Conservation (phyloP, 1,140 invertebrate species). For the Drosophila melanica region DNA sequence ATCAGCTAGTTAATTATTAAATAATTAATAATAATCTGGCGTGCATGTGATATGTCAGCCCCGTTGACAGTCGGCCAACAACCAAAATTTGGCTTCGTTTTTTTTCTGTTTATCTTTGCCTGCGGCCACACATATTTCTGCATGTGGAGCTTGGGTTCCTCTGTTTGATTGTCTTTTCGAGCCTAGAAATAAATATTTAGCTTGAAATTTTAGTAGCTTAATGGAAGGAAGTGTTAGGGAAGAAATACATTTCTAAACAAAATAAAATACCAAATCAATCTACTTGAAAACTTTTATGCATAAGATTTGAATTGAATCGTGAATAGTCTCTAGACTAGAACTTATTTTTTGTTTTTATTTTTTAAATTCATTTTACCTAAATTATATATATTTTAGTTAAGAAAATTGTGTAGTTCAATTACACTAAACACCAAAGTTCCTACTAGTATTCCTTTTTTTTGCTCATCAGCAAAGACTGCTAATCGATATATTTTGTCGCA, state of each 20-base stretch:
- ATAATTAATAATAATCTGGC: constrained; percentile 51
- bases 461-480: too few species aligned
- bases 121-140: background rate
- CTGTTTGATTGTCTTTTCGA: constrained; percentile 15
- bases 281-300: too few species aligned
- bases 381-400: too few species aligned
- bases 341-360: too few species aligned
- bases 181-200: background rate
- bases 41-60: constrained; percentile 34
- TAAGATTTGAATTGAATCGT: too few species aligned
- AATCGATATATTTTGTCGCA: background rate
- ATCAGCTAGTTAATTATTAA: constrained; percentile 43
- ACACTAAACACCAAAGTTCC: too few species aligned
- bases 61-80: constrained; percentile 24
- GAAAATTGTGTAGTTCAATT: too few species aligned
- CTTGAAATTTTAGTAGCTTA: background rate
- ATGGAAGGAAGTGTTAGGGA: too few species aligned
- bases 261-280: background rate
- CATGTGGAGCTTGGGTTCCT: constrained; percentile 3
- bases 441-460: too few species aligned
- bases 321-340: too few species aligned
- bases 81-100: background rate
- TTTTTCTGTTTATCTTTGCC: constrained; percentile 12
- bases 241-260: background rate
- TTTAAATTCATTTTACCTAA: too few species aligned